A percentile compares a stretch with the other conserved stretches of the same genome.
These are phyloP conservation scores for Geophilus truncorum DNA, from an alignment of 2,888 invertebrate genomes.

Conservation along the genomic window DNA sequence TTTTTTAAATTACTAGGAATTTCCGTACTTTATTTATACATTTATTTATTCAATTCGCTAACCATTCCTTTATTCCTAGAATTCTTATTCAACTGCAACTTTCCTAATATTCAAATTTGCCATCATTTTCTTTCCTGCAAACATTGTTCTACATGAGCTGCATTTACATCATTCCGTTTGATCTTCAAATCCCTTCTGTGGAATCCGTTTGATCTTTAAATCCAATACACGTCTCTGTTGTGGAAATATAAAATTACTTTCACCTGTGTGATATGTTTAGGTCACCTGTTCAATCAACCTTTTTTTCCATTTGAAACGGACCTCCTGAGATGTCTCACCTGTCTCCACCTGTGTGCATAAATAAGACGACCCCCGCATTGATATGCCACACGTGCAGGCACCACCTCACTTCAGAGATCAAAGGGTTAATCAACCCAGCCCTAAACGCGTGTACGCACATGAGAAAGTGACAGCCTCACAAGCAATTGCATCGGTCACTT, in stretches of 20 bases:
- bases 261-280: neutral
- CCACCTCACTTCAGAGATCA: slow-evolving; percentile 21
- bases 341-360: slow-evolving; percentile 25
- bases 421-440: slow-evolving; percentile 19
- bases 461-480: neutral
- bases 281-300: neutral
- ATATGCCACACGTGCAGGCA: slow-evolving; percentile 22
- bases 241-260: neutral
- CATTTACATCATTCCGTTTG: neutral
- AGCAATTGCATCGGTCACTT: neutral
- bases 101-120: neutral
- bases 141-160: neutral
- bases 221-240: neutral
- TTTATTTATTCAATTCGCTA: no score
- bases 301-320: slow-evolving; percentile 18
- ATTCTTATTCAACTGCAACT: neutral
- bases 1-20: no score
- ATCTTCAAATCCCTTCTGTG: neutral
- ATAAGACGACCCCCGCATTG: slow-evolving; percentile 27
- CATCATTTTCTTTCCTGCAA: neutral
- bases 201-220: neutral
- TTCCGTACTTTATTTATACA: no score
- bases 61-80: neutral
- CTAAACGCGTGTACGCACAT: slow-evolving; percentile 19
- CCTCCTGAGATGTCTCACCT: slow-evolving; percentile 24